phyloP scores from a whole-genome alignment of 2,888 invertebrate species.

The Rotaria sp. region DNA sequence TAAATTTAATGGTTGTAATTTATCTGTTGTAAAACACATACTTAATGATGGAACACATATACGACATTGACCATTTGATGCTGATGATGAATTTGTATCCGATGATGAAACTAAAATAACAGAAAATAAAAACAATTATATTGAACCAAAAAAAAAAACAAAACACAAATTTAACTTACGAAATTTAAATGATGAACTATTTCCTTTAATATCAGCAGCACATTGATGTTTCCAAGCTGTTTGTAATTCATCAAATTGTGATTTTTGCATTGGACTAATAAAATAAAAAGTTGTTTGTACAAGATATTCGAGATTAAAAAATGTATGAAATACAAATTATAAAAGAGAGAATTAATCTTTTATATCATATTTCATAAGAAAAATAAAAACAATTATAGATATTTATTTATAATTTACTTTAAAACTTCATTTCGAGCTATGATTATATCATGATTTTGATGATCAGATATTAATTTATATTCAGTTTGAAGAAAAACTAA shows the following conservation, averaged over 20 bases:
- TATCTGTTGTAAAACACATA: conserved; percentile 24
- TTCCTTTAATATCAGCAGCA: conserved; percentile 14
- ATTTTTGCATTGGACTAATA: background rate
- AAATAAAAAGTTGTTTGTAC: too few relatives aligned
- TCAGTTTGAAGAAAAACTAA: conserved; percentile 17
- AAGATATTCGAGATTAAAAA: too few relatives aligned
- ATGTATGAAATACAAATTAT: too few relatives aligned
- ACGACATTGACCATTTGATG: background rate
- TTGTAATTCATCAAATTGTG: conserved; percentile 1
- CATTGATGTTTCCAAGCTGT: background rate
- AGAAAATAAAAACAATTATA: too few relatives aligned
- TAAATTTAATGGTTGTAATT: background rate
- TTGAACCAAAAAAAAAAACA: background rate
- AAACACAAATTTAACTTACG: too few relatives aligned
- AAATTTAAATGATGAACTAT: conserved; percentile 11
- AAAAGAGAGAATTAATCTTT: too few relatives aligned
- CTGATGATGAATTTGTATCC: background rate
- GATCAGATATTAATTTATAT: background rate
- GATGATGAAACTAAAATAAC: background rate
- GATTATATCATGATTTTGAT: background rate
- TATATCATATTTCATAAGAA: too few relatives aligned
- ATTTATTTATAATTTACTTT: background rate
- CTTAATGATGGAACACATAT: background rate
- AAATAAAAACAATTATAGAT: background rate
- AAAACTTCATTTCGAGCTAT: conserved; percentile 13